These are phyloP conservation scores for Glyptemys insculpta DNA, from an alignment of 2,797 vertebrate species.

Conservation along the genomic window DNA sequence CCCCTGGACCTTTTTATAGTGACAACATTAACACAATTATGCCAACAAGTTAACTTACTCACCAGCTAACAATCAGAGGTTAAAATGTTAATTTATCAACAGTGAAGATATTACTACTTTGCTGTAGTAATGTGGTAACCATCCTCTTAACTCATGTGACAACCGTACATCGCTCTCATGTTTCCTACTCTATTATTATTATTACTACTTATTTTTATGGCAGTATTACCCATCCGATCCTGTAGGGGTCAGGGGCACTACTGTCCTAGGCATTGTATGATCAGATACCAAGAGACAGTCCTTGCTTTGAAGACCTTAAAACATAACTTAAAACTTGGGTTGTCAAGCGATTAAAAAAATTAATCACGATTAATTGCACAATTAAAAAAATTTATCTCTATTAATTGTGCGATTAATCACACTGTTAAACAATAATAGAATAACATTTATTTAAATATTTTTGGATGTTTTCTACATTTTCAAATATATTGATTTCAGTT, in stretches of 20 bases:
- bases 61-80: conserved; percentile 32
- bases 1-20: conserved; percentile 7
- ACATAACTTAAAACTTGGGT: too few relatives aligned
- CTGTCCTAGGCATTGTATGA: not conserved
- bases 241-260: not conserved
- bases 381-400: too few relatives aligned
- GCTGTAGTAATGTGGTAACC: not conserved
- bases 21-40: not conserved
- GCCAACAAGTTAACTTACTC: conserved; percentile 30
- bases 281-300: not conserved
- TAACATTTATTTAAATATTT: too few relatives aligned
- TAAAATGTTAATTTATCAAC: conserved; percentile 27
- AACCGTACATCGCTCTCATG: not conserved
- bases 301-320: not conserved
- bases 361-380: too few relatives aligned
- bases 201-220: not conserved
- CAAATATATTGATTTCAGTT: too few relatives aligned
- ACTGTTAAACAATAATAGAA: too few relatives aligned
- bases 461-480: too few relatives aligned
- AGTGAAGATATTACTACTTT: conserved; percentile 4
- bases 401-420: too few relatives aligned
- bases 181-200: not conserved
- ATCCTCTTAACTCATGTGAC: conserved; percentile 8
- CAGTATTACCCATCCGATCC: not conserved
- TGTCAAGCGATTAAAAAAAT: too few relatives aligned